Conservation (phyloP, 2,797 vertebrate species). For the Sebastes vulpes region DNA sequence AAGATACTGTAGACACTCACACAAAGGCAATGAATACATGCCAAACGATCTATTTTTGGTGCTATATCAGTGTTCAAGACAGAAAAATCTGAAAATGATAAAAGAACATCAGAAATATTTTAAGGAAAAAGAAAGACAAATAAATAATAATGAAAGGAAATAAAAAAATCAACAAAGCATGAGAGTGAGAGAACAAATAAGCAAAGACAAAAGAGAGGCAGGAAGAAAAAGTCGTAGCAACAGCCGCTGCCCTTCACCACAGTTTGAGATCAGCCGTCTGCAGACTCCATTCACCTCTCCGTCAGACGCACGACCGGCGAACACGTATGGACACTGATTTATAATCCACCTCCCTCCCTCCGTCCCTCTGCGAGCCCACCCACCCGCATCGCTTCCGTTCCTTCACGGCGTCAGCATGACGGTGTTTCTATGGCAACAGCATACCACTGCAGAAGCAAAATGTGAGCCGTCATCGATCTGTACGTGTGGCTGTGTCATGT, state of each 20-base stretch:
- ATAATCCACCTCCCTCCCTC: constrained; percentile 37
- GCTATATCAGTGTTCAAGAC: background rate
- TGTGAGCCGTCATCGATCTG: constrained; percentile 48
- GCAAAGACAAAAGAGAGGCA: background rate
- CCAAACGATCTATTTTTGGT: background rate
- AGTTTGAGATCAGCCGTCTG: background rate
- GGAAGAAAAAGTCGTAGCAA: background rate
- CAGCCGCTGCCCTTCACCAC: constrained; percentile 24
- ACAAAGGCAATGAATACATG: background rate
- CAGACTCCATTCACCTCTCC: constrained; percentile 25
- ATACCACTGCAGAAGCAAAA: constrained; percentile 55
- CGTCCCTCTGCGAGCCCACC: background rate
- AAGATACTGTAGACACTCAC: background rate
- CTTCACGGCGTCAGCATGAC: constrained; percentile 43
- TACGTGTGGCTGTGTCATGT: constrained; percentile 11
- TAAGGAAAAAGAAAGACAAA: background rate
- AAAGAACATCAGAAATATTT: background rate
- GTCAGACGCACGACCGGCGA: constrained; percentile 8
- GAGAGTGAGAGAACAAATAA: background rate
- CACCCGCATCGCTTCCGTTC: constrained; percentile 16
- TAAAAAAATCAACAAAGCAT: background rate
- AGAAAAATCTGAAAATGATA: background rate
- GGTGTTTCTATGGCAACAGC: constrained; percentile 74
- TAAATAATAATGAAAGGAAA: background rate
- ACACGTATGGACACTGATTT: constrained; percentile 56